phyloP scores from a whole-genome alignment of 1,140 invertebrate species.

The Chionoecetes opilio region DNA sequence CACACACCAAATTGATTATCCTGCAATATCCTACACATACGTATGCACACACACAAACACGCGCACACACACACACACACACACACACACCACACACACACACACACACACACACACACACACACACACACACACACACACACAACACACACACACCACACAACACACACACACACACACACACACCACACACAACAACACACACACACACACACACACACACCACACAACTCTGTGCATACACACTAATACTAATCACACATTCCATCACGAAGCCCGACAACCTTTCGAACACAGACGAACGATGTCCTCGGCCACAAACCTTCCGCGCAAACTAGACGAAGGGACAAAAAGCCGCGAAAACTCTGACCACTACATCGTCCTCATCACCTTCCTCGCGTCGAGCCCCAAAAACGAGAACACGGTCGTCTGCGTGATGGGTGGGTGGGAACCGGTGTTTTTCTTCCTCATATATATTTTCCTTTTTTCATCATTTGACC shows the following conservation, averaged over 20 bases:
- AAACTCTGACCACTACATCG: not conserved
- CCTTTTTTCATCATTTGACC: not conserved
- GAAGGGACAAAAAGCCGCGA: not conserved
- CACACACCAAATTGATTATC: not conserved
- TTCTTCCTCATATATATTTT: not conserved
- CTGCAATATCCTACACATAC: not conserved
- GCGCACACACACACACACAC: not conserved
- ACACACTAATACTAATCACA: not conserved
- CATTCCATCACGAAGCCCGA: not conserved
- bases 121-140: slow-evolving; percentile 27
- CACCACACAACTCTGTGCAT: not conserved
- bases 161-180: not conserved
- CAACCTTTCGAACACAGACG: not conserved
- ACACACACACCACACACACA: not conserved
- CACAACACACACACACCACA: not conserved
- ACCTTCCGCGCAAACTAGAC: not conserved
- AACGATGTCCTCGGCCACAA: not conserved
- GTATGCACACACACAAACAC: not conserved
- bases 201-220: too few species aligned
- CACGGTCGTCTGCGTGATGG: not conserved
- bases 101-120: not conserved
- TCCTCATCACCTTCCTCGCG: not conserved
- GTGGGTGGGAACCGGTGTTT: not conserved
- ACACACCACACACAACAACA: not conserved
- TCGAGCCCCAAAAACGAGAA: not conserved